Percentiles rank a stretch among this genome's conserved stretches.
phyloP scores from a whole-genome alignment of 2,888 invertebrate species.

The Tuberolachnus salignus region DNA sequence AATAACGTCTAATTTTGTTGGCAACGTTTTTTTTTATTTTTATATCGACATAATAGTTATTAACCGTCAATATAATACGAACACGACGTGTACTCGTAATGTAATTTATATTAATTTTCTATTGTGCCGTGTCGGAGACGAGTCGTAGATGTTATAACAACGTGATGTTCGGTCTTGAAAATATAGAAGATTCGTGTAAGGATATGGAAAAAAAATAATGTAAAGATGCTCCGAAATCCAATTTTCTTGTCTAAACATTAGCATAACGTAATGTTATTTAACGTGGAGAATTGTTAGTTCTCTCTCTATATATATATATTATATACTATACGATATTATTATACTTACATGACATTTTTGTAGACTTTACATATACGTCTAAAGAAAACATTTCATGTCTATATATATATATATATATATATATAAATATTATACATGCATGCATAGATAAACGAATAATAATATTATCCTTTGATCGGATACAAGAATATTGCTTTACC shows the following conservation, averaged over 20 bases:
- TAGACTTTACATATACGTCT: too few species aligned
- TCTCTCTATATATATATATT: too few species aligned
- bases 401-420: too few species aligned
- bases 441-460: background rate
- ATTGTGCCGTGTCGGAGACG: background rate
- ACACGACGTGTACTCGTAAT: background rate
- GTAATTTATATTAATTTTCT: background rate
- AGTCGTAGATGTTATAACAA: background rate
- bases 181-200: too few species aligned
- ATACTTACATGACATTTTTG: too few species aligned
- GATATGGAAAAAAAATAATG: background rate
- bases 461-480: background rate
- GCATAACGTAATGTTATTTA: constrained; percentile 5
- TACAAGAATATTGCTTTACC: too few species aligned
- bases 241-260: constrained; percentile 5
- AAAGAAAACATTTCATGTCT: background rate
- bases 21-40: background rate
- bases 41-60: background rate
- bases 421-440: too few species aligned
- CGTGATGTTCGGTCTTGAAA: background rate
- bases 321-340: too few species aligned
- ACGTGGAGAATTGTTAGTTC: background rate
- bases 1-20: too few species aligned
- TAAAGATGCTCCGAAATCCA: background rate
- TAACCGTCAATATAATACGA: background rate